Evolutionary conservation across 2,888 invertebrate genomes (phyloP), one percentile per base, ranked within the genome.

Genomic region (Bruchidius siliquastri): DNA sequence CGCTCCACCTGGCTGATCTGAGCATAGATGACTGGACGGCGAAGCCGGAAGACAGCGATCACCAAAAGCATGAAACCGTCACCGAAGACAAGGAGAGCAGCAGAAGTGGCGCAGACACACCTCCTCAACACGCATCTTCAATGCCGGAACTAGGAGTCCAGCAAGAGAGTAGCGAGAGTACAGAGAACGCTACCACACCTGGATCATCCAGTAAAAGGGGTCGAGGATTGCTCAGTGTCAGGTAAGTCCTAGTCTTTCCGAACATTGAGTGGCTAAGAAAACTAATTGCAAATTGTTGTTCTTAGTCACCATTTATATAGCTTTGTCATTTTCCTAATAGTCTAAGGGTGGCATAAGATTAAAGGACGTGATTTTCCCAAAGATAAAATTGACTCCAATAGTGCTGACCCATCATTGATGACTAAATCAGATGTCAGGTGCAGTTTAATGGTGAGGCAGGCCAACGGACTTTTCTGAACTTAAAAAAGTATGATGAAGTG

Each of bases 121-220:
- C 85, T 67, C 86, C 87, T 72, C 85, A 86, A 66, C 89, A 89
- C 78, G 89, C 89, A 0, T 89, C 91, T 10, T 92, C 91, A 20
- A 90, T 92, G 89, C 92, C 91, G 0, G 92, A 92, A 83, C 83
- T 91, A 71, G 87, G 88, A 1, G 83, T 87, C 22, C 86, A 86
- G 2, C 86, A 86, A 3, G 81, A 80, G 6, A 81, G 82, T 0
- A 82, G 80, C 67, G 82, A 83, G 68, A 76, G 75, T 70, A 79
- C 78, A 13, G 81, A 79, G 22, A 80, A 80, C 68, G 76, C 82
- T 8, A 82, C 83, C 18, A 85, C 87, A 69, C 83, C 88, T 71
- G 85, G 84, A 22, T 85, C 87, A 1, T 86, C 87, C 0, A 86
- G 82, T 72, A 85, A 86, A 75, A 81, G 82, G 73, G 83, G 84